Percentiles rank a stretch among this genome's conserved stretches.
Conservation (phyloP, 2,797 vertebrate species). For the Eurystomus glaucurus region DNA sequence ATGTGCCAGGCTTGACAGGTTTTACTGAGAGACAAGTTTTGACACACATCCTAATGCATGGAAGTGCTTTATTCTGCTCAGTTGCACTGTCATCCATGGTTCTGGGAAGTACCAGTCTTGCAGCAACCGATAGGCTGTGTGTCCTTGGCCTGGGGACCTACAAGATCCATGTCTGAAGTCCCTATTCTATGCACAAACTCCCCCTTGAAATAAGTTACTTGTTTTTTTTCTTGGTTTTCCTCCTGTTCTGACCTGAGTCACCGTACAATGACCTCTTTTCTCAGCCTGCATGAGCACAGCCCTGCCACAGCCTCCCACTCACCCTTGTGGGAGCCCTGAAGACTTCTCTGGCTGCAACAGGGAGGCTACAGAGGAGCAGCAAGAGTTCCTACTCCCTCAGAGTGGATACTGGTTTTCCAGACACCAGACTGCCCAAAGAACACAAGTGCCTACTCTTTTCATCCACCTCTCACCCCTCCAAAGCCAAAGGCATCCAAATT, state of each 20-base stretch:
- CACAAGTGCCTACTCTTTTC: neutral
- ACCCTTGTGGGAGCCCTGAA: neutral
- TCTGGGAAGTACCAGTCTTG: neutral
- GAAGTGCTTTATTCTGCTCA: neutral
- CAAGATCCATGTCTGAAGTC: neutral
- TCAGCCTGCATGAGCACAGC: neutral
- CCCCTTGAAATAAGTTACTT: neutral
- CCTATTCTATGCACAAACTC: neutral
- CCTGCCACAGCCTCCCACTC: neutral
- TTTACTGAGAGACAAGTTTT: neutral
- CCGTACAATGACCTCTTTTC: neutral
- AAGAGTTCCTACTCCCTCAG: neutral
- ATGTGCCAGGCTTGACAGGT: neutral
- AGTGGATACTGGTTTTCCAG: neutral
- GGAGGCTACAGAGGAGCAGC: neutral
- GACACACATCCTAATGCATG: neutral
- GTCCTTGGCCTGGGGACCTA: neutral
- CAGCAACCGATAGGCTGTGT: neutral
- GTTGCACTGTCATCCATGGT: neutral
- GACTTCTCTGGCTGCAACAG: neutral
- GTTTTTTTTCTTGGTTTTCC: neutral
- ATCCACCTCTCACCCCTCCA: neutral
- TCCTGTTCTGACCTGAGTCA: neutral
- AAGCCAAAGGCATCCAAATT: neutral
- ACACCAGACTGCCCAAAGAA: neutral